These are phyloP conservation scores for Autographa gamma DNA, from an alignment of 2,888 invertebrate species.

Conservation along the genomic window DNA sequence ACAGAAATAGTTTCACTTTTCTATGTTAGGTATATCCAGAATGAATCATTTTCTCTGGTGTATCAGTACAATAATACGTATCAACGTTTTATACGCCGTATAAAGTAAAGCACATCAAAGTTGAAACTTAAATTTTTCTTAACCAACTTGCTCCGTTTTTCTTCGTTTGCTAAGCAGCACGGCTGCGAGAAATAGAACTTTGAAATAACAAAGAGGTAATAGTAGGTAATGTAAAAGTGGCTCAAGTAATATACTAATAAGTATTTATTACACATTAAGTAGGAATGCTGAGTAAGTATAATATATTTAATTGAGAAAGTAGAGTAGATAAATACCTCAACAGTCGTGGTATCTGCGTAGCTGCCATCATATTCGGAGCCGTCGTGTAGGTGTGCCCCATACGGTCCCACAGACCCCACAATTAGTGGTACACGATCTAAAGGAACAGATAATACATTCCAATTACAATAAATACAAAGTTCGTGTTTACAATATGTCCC, in stretches of 20 bases:
- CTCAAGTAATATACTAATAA: not conserved
- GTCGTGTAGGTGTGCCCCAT: conserved; percentile 96
- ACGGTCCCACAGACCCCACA: conserved; percentile 97
- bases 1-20: conserved; percentile 3
- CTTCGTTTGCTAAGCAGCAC: not conserved
- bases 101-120: not conserved
- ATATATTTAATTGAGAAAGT: not conserved
- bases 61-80: not conserved
- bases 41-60: not conserved
- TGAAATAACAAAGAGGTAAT: not conserved
- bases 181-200: not conserved
- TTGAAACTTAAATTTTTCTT: not conserved
- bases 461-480: conserved; percentile 33
- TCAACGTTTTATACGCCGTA: not conserved
- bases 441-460: conserved; percentile 33
- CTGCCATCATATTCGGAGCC: conserved; percentile 98
- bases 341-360: conserved; percentile 91
- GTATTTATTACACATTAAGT: too few species aligned
- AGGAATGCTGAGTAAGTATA: not conserved
- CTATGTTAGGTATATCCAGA: not conserved
- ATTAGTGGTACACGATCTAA: conserved; percentile 88
- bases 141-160: not conserved
- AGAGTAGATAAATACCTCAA: conserved; percentile 78
- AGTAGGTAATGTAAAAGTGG: not conserved
- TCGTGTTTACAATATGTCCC: conserved; percentile 43